Conservation (phyloP, 1,140 invertebrate genomes). For the Eriocheir sinensis region DNA sequence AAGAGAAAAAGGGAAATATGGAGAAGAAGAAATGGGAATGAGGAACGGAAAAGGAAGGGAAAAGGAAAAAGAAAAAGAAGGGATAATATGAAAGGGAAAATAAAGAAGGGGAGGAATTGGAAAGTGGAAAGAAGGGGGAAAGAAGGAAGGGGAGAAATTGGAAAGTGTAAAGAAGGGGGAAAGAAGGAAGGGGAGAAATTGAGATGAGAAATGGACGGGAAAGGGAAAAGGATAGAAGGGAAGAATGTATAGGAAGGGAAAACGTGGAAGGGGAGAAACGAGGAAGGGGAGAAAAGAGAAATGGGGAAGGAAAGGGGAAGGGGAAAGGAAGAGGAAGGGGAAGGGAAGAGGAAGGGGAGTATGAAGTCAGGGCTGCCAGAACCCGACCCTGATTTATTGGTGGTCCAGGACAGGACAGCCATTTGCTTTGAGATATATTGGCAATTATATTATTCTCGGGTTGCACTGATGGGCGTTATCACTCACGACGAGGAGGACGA, state of each 20-base stretch:
- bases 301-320: not conserved
- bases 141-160: not conserved
- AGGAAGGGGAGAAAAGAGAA: not conserved
- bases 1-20: too few species aligned
- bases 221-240: not conserved
- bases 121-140: too few species aligned
- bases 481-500: not conserved
- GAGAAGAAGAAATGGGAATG: too few species aligned
- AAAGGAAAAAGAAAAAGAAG: not conserved
- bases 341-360: too few species aligned
- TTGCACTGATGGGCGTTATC: constrained; percentile 46
- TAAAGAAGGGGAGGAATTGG: not conserved
- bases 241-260: too few species aligned
- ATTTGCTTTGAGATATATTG: constrained; percentile 54
- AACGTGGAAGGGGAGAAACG: too few species aligned
- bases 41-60: not conserved
- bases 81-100: too few species aligned
- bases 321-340: not conserved
- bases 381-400: constrained; percentile 65
- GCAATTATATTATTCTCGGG: constrained; percentile 58
- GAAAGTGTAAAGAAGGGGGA: too few species aligned
- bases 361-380: not conserved
- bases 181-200: too few species aligned
- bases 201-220: too few species aligned
- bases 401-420: constrained; percentile 30